phyloP scores from a whole-genome alignment of 2,113 vertebrate species.

The Pycnonotus jocosus region DNA sequence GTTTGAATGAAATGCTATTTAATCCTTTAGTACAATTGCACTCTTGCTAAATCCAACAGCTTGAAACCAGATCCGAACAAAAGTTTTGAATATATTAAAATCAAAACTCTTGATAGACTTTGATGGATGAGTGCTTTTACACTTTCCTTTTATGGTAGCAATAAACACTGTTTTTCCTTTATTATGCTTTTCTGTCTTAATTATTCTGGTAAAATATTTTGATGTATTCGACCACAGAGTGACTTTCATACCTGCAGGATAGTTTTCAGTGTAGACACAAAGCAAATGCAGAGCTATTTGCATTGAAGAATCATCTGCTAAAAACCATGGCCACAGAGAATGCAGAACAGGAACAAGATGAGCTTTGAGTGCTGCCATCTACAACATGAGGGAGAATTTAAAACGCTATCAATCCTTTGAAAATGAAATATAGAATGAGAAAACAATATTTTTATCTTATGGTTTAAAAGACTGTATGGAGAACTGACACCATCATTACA shows the following conservation, averaged over 20 bases:
- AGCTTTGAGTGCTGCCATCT: conserved; percentile 81
- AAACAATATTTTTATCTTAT: neutral
- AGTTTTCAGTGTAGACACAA: conserved; percentile 89
- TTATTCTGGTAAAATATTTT: neutral
- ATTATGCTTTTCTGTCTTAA: neutral
- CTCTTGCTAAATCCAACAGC: neutral
- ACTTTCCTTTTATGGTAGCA: neutral
- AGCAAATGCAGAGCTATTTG: conserved; percentile 85
- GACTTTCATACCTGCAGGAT: conserved; percentile 75
- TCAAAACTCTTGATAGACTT: neutral
- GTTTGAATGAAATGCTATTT: neutral
- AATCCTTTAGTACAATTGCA: neutral
- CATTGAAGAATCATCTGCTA: conserved; percentile 83
- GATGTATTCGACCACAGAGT: neutral
- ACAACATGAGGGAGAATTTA: neutral
- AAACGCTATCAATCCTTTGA: neutral
- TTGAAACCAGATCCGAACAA: neutral
- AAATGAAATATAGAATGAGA: neutral
- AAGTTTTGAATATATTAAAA: neutral
- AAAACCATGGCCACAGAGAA: conserved; percentile 90
- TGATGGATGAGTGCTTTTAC: neutral
- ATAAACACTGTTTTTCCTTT: neutral
- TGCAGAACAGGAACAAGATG: conserved; percentile 77
- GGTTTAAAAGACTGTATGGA: neutral
- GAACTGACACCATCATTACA: neutral